Conservation (phyloP, 2,888 invertebrate genomes). For the Oligia fasciuncula region DNA sequence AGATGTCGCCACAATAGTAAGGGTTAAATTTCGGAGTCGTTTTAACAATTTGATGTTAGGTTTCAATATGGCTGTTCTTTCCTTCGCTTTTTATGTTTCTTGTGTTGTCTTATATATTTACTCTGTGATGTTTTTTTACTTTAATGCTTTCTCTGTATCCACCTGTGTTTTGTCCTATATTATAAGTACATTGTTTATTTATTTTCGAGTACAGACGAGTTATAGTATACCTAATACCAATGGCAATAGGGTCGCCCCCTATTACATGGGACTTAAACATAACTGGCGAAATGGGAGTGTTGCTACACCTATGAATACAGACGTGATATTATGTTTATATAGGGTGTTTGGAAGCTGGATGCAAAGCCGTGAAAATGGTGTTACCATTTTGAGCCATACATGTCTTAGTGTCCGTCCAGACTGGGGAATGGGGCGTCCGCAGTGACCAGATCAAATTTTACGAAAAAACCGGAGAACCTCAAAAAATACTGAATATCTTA, state of each 20-base stretch:
- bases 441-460: no score
- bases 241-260: neutral
- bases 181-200: slow-evolving; percentile 23
- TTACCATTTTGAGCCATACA: no score
- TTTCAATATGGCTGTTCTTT: neutral
- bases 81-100: slow-evolving; percentile 22
- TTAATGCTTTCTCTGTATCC: slow-evolving; percentile 27
- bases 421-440: no score
- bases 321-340: neutral
- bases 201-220: neutral
- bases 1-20: no score
- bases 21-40: neutral
- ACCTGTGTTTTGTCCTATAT: slow-evolving; percentile 21
- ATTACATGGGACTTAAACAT: neutral
- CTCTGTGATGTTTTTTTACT: slow-evolving; percentile 6
- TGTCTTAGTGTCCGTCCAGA: no score
- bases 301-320: neutral
- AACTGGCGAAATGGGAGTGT: no score
- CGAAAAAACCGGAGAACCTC: no score
- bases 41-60: neutral
- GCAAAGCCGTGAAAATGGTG: no score
- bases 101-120: slow-evolving; percentile 18
- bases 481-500: no score
- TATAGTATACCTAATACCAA: slow-evolving; percentile 7
- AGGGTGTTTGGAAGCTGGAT: no score